Base-by-base conservation (phyloP, 1,140 invertebrate genomes). In the Leguminivora glycinivorella region DNA sequence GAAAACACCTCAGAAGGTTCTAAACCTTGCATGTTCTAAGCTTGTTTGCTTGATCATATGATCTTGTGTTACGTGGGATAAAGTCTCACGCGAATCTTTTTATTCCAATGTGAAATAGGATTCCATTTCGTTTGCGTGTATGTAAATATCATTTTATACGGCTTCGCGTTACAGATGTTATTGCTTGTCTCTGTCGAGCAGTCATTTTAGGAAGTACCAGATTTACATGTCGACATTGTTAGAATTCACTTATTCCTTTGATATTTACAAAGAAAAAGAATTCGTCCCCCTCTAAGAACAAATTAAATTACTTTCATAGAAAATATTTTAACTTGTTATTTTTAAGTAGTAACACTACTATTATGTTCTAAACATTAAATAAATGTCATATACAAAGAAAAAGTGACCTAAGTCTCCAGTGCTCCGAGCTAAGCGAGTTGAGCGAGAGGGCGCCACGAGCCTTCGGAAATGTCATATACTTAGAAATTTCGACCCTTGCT, bases 151-250 rank as follows among this genome's bases (percentile, higher is more conserved):
- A 43, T 29, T 40, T 40, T 70, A 58, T 60, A 40, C 40, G 69
- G 69, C 68, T 69, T 71, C 72, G 56, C 70, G 56, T 38, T 67
- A 72, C 69, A 70, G 66, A 67, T 75, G 76, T 74, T 78, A 78
- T 74, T 72, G 72, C 75, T 58, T 77, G 71, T 70, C 68, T 9
- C 58, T 34, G 58, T 63, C 58, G 26, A 63, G 58, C 58, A n/a
- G 29, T 63, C 58, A 29, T 63, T 63, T 56, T 58, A 22, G 14
- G 3, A 58, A 58, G 56, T 26, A 25, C 56, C 25, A 26, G 22
- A 58, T 58, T 58, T 58, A 26, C 56, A 58, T 58, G 56, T 58
- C 56, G 56, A 24, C 24, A 10, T 43, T 19, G 47, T 52, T 52
- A 22, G 0, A 19, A 52, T 52, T 52, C n/a, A 22, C 17, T 52